Evolutionary conservation across 2,113 vertebrate genomes (phyloP), one percentile per base, ranked within the genome.

Genomic region (Paratilapia polleni): DNA sequence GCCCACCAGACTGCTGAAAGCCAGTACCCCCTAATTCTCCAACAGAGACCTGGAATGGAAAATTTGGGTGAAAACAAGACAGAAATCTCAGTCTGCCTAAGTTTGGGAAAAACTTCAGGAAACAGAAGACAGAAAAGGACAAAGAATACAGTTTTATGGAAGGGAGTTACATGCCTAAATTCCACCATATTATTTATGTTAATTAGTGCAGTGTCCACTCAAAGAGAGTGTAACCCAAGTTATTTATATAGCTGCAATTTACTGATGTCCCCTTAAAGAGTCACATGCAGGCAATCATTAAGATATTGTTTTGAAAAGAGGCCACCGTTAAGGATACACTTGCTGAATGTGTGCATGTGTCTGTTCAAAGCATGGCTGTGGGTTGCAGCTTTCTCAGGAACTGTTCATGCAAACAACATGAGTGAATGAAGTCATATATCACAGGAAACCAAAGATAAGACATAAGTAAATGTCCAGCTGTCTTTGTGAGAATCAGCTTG

Each of bases 1-100:
- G 92, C 87, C 90, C 88, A 92, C 77, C 87, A 88, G 87, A 92
- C 88, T 91, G 89, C 93, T 90, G 82, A 93, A 83, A 81, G 87
- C 87, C 76, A 89, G 83, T 86, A 78, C 58, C 80, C 80, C 86
- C 85, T 83, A 80, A 89, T 87, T 76, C 89, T 81, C 83, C 77
- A 82, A 49, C 88, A 66, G 68, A 90, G 83, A 89, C 73, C 70
- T 61, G 49, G 59, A 74, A 52, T 47, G 38, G 77, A 56, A 63
- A 61, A 62, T 63, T 90, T 91, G 77, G 61, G 59, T 76, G 74
- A 84, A 88, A 88, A 93, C 88, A 92, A 92, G 73, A 81, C 73
- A 81, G 77, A 91, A 78, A 64, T 58, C 73, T 83, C 6, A 41
- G 43, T 31, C 66, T 54, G 86, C 62, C 47, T 20, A 66, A 74